These are phyloP conservation scores for Parus major DNA, from an alignment of 2,113 vertebrate genomes.

Conservation along the genomic window DNA sequence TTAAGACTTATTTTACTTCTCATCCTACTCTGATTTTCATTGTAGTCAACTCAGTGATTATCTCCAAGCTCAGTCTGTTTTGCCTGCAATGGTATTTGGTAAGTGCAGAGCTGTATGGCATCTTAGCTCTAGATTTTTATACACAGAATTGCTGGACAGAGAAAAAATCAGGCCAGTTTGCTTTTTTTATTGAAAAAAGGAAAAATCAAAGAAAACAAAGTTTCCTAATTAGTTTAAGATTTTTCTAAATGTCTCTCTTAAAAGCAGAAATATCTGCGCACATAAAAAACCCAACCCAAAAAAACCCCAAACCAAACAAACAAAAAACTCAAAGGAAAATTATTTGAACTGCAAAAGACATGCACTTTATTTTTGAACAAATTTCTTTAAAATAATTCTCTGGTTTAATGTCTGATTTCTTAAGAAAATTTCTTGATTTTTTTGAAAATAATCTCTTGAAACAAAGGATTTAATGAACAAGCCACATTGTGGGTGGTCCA, in stretches of 20 bases:
- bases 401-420: neutral
- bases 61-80: neutral
- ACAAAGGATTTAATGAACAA: neutral
- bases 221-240: neutral
- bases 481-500: neutral
- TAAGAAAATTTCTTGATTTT: neutral
- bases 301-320: neutral
- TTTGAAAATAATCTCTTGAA: neutral
- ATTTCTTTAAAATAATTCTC: neutral
- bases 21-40: neutral
- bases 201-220: neutral
- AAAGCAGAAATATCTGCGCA: neutral
- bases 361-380: neutral
- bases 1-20: neutral
- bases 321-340: neutral
- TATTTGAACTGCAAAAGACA: neutral
- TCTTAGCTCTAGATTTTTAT: neutral
- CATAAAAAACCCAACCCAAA: neutral
- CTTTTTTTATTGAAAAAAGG: neutral
- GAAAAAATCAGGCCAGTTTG: neutral
- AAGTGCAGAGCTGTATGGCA: neutral
- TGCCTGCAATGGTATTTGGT: fast-evolving
- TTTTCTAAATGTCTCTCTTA: neutral
- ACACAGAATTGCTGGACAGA: neutral
- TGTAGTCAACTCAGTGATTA: neutral